A percentile compares a stretch with the other conserved stretches of the same genome.
Conservation (phyloP, 2,113 vertebrate genomes). For the Tragelaphus strepsiceros region DNA sequence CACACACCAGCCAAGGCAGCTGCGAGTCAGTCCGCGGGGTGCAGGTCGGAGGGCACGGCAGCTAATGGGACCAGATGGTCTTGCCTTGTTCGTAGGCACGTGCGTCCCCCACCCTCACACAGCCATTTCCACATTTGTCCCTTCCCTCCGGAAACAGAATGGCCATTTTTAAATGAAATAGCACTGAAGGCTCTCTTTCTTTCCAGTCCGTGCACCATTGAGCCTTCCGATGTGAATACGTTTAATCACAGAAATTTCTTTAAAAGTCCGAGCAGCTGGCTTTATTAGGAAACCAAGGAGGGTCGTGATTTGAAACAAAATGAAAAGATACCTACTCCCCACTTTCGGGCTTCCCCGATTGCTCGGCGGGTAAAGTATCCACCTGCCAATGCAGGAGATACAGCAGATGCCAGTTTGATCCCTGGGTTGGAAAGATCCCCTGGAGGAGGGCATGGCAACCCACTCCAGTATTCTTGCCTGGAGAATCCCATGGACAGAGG, state of each 20-base stretch:
- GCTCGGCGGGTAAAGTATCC: background rate
- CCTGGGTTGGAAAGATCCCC: background rate
- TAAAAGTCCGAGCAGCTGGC: background rate
- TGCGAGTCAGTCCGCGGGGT: conserved; percentile 36
- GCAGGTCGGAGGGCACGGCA: conserved; percentile 36
- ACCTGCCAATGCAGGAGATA: background rate
- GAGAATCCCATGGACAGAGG: background rate
- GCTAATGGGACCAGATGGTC: conserved; percentile 66
- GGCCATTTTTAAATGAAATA: conserved; percentile 51
- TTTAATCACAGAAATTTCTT: conserved; percentile 39
- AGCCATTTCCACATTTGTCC: conserved; percentile 55
- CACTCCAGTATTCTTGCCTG: background rate
- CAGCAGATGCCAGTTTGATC: background rate
- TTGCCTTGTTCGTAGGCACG: conserved; percentile 33
- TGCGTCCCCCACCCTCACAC: background rate
- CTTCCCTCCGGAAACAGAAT: conserved; percentile 56
- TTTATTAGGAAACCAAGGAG: conserved; percentile 7
- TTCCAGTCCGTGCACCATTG: background rate
- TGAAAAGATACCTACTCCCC: background rate
- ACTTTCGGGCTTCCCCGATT: background rate
- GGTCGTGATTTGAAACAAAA: background rate
- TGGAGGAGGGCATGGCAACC: background rate
- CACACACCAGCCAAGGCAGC: conserved; percentile 46
- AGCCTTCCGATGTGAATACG: conserved; percentile 28
- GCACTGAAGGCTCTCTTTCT: conserved; percentile 13